Conservation (phyloP, 2,113 vertebrate species). For the Vombatus ursinus region DNA sequence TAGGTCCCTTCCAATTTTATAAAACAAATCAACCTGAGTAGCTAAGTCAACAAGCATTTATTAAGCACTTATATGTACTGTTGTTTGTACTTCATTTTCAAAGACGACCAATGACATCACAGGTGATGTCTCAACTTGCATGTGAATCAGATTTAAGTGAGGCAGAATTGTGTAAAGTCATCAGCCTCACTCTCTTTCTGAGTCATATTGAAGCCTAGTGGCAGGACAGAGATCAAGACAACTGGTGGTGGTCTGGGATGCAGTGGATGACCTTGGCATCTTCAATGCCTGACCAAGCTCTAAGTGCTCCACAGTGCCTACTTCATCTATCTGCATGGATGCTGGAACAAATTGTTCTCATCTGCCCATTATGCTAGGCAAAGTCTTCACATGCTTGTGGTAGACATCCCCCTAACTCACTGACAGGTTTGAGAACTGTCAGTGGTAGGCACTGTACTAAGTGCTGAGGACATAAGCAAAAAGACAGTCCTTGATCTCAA, state of each 20-base stretch:
- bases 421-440: too few relatives aligned
- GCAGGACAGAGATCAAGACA: too few relatives aligned
- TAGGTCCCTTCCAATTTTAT: not conserved
- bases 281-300: not conserved
- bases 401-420: too few relatives aligned
- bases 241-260: too few relatives aligned
- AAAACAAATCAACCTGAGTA: not conserved
- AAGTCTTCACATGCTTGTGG: too few relatives aligned
- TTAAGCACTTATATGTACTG: not conserved
- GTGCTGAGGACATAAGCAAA: not conserved
- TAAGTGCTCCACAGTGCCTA: not conserved
- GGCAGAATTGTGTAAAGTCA: not conserved
- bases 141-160: not conserved
- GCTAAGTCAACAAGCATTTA: not conserved
- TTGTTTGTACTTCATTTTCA: too few relatives aligned
- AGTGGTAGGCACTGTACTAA: too few relatives aligned
- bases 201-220: too few relatives aligned
- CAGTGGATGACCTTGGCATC: not conserved
- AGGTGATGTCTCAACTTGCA: not conserved
- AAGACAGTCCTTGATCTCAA: not conserved
- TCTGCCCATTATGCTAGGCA: too few relatives aligned
- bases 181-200: too few relatives aligned
- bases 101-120: not conserved
- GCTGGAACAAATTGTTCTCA: too few relatives aligned
- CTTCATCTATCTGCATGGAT: too few relatives aligned